Evolutionary conservation across 35 echinoderm and acorn worm species (phyloP), one percentile per base, ranked within the genome.

Genomic region (Hemicentrotus pulcherrimus): DNA sequence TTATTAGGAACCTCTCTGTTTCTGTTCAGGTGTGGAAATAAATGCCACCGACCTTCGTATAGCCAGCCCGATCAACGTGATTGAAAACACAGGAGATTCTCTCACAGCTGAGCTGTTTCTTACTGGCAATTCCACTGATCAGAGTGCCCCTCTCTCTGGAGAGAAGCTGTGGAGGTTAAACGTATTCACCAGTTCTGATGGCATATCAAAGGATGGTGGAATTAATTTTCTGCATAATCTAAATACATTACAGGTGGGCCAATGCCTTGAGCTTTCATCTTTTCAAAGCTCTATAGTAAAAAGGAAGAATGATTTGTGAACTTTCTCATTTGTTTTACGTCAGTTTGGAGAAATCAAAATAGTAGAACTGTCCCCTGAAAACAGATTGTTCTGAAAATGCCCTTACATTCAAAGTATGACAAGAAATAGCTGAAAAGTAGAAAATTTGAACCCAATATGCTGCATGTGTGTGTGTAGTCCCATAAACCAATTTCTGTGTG

Each of bases 1-100:
- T 41, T 41, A 41, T 41, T 41, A 41, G 35, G 35, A 41, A 41
- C 35, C 35, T 41, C 48, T 78, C n/a, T 28, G 6, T 90, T 90
- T 16, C 32, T 90, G 28, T 90, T 1, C 91, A 93, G 91, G 91
- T 47, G 91, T 93, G 16, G 48, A 93, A 22, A 93, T 93, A 11
- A 11, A 18, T 12, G 16, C n/a, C 10, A 93, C 91, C 46, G 31
- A 93, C 30, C 19, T 58, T 5, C 2, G 10, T 28, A 58, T 93
- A 31, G 3, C 0, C 15, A 31, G 28, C 19, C 10, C 30, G 3
- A 19, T 50, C 24, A 24, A 13, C 28, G 91, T 93, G 48, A 58
- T 93, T 48, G 91, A 93, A 58, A 93, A 93, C 91, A 93, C 91
- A 47, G 47, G 13, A 32, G 48, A 47, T 58, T 13, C 46, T n/a